phyloP scores from a whole-genome alignment of 2,888 invertebrate species.

The Noctua pronuba region DNA sequence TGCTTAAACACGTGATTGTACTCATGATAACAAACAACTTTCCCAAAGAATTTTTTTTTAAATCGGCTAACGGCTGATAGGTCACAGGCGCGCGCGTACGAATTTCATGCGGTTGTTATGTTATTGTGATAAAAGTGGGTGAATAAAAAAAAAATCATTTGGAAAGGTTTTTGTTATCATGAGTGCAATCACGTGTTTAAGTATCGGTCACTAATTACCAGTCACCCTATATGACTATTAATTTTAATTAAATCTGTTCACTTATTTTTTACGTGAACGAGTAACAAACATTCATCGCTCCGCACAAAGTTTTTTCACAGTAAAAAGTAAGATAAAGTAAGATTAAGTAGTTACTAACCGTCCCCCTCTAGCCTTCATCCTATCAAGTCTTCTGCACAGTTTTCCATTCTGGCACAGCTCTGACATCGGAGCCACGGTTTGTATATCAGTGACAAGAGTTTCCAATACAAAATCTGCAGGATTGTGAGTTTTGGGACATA shows the following conservation, averaged over 20 bases:
- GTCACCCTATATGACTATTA: too few species aligned
- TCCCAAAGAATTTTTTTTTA: too few species aligned
- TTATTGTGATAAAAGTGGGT: too few species aligned
- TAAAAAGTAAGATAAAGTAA: not conserved
- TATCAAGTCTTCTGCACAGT: constrained; percentile 80
- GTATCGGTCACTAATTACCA: too few species aligned
- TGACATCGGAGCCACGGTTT: constrained; percentile 80
- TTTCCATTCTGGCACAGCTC: constrained; percentile 86
- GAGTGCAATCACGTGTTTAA: too few species aligned
- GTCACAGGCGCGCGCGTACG: too few species aligned
- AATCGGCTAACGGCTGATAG: too few species aligned
- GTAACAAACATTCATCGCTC: not conserved
- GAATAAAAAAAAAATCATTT: too few species aligned
- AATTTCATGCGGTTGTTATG: too few species aligned
- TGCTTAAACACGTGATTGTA: too few species aligned
- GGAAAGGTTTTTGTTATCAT: too few species aligned
- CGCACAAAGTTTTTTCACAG: not conserved
- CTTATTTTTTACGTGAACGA: not conserved
- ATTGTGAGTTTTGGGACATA: constrained; percentile 94
- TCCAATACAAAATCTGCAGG: constrained; percentile 93
- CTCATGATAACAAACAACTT: too few species aligned
- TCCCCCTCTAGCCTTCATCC: constrained; percentile 81
- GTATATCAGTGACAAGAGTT: constrained; percentile 76
- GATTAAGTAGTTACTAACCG: constrained; percentile 72
- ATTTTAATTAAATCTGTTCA: not conserved